These are phyloP conservation scores for Silurus glanis DNA, from an alignment of 2,113 vertebrate genomes.

Conservation along the genomic window DNA sequence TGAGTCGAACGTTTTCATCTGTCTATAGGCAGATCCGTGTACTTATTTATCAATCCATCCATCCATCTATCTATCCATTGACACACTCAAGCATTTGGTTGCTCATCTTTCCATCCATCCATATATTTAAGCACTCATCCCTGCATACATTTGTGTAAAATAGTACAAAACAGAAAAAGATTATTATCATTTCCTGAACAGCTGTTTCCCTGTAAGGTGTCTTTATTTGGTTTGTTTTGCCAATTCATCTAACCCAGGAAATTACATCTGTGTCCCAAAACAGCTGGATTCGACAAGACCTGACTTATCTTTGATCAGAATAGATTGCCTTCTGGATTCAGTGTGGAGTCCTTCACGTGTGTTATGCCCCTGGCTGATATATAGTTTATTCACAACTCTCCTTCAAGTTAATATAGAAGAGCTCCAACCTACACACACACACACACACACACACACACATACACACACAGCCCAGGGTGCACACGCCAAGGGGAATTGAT, in stretches of 20 bases:
- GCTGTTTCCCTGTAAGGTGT: neutral
- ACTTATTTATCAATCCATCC: neutral
- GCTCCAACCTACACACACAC: slow-evolving; percentile 15
- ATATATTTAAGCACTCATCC: too few relatives aligned
- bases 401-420: slow-evolving; percentile 32
- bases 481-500: slow-evolving; percentile 51
- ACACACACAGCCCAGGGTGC: slow-evolving; percentile 17
- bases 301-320: neutral
- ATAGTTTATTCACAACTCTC: slow-evolving; percentile 34
- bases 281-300: neutral
- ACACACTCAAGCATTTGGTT: too few relatives aligned
- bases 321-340: neutral
- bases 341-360: slow-evolving; percentile 27
- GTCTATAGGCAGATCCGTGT: too few relatives aligned
- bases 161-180: neutral
- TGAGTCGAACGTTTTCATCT: neutral
- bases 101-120: neutral
- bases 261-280: neutral
- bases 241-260: neutral
- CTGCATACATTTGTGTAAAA: neutral
- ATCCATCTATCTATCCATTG: neutral
- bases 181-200: neutral
- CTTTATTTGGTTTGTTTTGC: neutral
- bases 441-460: slow-evolving; percentile 36
- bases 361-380: slow-evolving; percentile 8